Conservation (phyloP, 2,797 vertebrate genomes). For the Onychomys leucogaster region DNA sequence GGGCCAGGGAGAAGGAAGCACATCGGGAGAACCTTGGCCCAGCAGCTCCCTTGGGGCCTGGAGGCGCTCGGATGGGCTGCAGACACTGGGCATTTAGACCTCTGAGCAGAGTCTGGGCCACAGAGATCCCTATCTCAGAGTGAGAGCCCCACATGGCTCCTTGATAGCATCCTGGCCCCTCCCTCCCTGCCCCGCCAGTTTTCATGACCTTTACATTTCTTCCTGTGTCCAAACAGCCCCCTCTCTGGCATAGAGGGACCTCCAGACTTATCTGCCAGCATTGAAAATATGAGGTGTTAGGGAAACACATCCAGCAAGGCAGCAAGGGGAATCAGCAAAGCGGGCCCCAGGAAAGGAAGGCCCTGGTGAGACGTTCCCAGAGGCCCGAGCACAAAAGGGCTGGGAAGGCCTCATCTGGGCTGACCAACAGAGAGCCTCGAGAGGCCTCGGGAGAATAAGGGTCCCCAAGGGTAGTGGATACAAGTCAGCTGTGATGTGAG, state of each 20-base stretch:
- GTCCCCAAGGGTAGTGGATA: not conserved
- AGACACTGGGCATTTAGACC: not conserved
- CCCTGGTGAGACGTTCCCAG: not conserved
- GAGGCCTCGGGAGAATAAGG: not conserved
- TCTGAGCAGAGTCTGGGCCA: not conserved
- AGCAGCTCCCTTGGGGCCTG: not conserved
- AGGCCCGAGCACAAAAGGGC: not conserved
- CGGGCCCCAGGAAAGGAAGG: not conserved
- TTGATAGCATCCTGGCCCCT: not conserved
- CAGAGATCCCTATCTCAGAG: not conserved
- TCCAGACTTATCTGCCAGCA: rapidly evolving
- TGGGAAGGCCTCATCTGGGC: not conserved
- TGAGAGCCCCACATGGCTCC: not conserved
- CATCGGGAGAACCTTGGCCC: too few species aligned
- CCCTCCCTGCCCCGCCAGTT: not conserved
- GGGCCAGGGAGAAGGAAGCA: not conserved
- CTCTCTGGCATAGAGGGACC: not conserved
- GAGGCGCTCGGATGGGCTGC: not conserved
- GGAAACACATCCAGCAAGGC: not conserved
- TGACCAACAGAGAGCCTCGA: not conserved
- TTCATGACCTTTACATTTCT: not conserved
- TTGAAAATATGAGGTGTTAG: not conserved
- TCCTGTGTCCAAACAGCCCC: not conserved
- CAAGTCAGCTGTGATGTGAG: not conserved
- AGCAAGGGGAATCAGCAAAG: not conserved